These are phyloP conservation scores for cattle (Bos taurus) DNA, from an alignment of 2,113 vertebrate species.

Conservation along the genomic window DNA sequence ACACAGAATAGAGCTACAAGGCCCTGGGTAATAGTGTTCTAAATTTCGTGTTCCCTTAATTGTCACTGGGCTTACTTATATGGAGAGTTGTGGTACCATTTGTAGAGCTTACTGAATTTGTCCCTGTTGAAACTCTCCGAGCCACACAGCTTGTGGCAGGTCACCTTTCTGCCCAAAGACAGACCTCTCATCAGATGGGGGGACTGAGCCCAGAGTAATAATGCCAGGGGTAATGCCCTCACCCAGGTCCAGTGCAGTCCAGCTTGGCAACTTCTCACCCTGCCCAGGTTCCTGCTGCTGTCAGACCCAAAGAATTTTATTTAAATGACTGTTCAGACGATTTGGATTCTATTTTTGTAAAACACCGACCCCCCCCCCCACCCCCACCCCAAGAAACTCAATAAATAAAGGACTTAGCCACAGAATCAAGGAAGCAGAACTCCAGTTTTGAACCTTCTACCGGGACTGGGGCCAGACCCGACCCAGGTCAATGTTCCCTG, in stretches of 20 bases:
- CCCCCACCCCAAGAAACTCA: conserved; percentile 76
- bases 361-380: conserved; percentile 22
- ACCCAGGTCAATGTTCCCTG: conserved; percentile 64
- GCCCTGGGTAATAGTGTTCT: not conserved
- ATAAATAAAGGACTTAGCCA: conserved; percentile 84
- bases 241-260: not conserved
- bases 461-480: conserved; percentile 45
- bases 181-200: not conserved
- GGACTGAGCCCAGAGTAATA: not conserved
- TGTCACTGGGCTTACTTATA: not conserved
- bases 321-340: conserved; percentile 71
- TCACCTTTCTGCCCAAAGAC: not conserved
- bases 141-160: not conserved
- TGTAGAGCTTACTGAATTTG: fast-evolving
- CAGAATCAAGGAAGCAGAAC: conserved; percentile 68
- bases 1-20: not conserved
- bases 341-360: conserved; percentile 63
- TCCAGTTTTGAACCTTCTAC: conserved; percentile 63
- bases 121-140: not conserved
- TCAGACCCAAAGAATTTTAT: conserved; percentile 68
- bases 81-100: not conserved
- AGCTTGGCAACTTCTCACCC: not conserved
- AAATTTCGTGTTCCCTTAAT: not conserved
- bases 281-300: conserved; percentile 50
- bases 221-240: not conserved